Conservation (phyloP, 2,113 vertebrate species). For the Syngnathus floridae region DNA sequence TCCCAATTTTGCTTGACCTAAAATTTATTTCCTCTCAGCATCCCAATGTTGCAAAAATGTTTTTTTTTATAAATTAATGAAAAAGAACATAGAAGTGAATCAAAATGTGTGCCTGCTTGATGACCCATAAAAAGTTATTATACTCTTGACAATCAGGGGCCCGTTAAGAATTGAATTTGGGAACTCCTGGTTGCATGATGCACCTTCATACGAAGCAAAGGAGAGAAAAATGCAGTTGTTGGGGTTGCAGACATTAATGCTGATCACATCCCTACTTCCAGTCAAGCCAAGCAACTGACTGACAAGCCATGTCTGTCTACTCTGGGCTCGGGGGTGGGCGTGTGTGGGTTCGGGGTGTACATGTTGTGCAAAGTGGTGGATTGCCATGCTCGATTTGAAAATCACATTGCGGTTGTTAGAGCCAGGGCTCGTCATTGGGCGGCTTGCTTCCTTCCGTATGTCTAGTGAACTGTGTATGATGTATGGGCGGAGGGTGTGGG, state of each 20-base stretch:
- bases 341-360: conserved; percentile 7
- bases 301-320: neutral
- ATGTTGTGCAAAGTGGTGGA: conserved; percentile 46
- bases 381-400: conserved; percentile 44
- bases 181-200: neutral
- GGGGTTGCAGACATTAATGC: neutral
- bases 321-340: conserved; percentile 1
- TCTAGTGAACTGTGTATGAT: conserved; percentile 53
- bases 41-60: neutral
- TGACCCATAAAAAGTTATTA: neutral
- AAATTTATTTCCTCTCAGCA: neutral
- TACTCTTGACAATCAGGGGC: neutral
- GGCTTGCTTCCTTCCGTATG: conserved; percentile 51
- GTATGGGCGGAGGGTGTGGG: conserved; percentile 26
- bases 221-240: conserved; percentile 15
- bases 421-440: conserved; percentile 48
- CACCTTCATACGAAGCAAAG: conserved; percentile 15
- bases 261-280: conserved; percentile 17
- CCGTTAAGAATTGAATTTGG: neutral
- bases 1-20: neutral
- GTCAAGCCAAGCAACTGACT: conserved; percentile 29
- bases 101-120: neutral
- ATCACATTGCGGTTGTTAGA: conserved; percentile 43
- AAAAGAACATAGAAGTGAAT: neutral
- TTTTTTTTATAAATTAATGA: neutral